Evolutionary conservation across 37 sponge, comb jelly and placozoan genomes (phyloP).

Genomic region (Spongilla lacustris): DNA sequence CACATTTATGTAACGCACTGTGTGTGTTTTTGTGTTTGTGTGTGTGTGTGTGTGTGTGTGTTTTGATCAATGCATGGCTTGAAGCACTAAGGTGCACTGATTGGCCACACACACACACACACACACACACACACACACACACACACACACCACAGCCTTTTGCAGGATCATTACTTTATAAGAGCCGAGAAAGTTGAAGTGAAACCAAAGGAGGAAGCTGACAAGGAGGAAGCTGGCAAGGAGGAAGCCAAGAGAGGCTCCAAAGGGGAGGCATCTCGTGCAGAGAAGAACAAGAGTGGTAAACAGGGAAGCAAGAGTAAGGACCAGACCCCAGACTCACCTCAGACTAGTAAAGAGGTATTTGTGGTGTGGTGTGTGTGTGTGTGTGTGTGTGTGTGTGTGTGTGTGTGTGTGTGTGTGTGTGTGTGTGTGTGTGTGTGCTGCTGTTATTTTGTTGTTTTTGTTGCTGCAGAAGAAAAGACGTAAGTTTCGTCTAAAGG

Average conservation of each 20-base stretch:
- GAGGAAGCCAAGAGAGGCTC: background rate
- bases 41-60: too few relatives aligned
- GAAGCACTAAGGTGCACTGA: too few relatives aligned
- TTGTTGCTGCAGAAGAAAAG: slow-evolving; percentile 53
- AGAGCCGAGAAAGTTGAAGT: slow-evolving; percentile 49
- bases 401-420: too few relatives aligned
- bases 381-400: too few relatives aligned
- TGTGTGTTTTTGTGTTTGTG: too few relatives aligned
- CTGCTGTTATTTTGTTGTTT: too few relatives aligned
- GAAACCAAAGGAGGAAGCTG: slow-evolving; percentile 21
- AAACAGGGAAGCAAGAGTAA: slow-evolving; percentile 16
- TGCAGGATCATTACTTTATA: slow-evolving; percentile 41
- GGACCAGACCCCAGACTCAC: slow-evolving; percentile 32
- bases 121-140: background rate
- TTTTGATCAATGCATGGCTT: too few relatives aligned
- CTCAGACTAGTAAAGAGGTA: slow-evolving; percentile 32
- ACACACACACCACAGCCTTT: slow-evolving; percentile 19
- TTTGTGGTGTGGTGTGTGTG: background rate
- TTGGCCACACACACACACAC: too few relatives aligned
- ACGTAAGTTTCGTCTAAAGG: slow-evolving; percentile 50
- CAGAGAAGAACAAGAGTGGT: background rate
- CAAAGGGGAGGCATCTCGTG: background rate
- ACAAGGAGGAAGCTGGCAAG: too few relatives aligned
- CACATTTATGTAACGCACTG: too few relatives aligned
- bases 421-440: too few relatives aligned